Evolutionary conservation across 2,888 invertebrate species (phyloP), one percentile per base, ranked within the genome.

Genomic region (Microdon myrmicae): DNA sequence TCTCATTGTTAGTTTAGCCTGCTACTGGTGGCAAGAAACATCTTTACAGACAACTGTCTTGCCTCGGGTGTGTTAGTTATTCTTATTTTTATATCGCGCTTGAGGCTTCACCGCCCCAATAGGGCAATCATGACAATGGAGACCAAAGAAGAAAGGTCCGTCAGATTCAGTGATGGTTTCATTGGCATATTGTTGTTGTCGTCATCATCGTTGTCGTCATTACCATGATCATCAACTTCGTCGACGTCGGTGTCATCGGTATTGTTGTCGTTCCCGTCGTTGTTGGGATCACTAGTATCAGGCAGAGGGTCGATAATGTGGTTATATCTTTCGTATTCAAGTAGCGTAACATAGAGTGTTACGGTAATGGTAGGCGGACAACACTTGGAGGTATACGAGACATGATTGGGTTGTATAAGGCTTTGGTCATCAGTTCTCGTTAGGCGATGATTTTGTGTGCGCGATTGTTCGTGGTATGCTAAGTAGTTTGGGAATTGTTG

Each of bases 181-280:
- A 55, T 48, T 48, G 55, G 60, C 48, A 60, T 60, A 53, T 59
- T 35, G 39, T 56, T 37, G 43, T 34, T 35, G 28, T 32, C 58
- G 23, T 28, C 44, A 37, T 7, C 25, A 34, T 25, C 23, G 41
- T 25, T 28, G 32, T 47, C 45, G 45, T n/a, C n/a, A n/a, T n/a
- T n/a, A n/a, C n/a, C n/a, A n/a, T n/a, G n/a, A n/a, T n/a, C n/a
- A n/a, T n/a, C n/a, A n/a, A n/a, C n/a, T n/a, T n/a, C n/a, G n/a
- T n/a, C n/a, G n/a, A n/a, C n/a, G n/a, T n/a, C n/a, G n/a, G n/a
- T n/a, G n/a, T n/a, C n/a, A n/a, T n/a, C n/a, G n/a, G n/a, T n/a
- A n/a, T n/a, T n/a, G n/a, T n/a, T n/a, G n/a, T n/a, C n/a, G n/a
- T n/a, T n/a, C n/a, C n/a, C n/a, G n/a, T n/a, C n/a, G n/a, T n/a